Evolutionary conservation across 2,113 vertebrate species (phyloP).

Genomic region (Callipepla squamata): DNA sequence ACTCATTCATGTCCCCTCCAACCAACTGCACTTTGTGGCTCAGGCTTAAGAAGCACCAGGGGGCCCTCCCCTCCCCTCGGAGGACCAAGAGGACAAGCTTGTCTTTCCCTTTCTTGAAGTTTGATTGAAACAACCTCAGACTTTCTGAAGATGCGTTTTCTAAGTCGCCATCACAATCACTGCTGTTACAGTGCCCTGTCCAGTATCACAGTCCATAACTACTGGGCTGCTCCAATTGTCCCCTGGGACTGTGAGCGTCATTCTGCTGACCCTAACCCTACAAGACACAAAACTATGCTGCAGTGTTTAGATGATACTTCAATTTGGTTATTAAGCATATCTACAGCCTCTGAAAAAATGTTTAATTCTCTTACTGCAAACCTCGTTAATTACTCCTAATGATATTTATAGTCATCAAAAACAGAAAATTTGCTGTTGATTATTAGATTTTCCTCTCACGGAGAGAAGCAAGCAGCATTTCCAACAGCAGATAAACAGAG

Average conservation of each 20-base stretch:
- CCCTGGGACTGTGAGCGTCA: neutral
- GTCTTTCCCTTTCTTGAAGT: neutral
- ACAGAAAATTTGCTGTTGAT: neutral
- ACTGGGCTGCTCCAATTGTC: neutral
- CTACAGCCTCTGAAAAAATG: slow-evolving; percentile 12
- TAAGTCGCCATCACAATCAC: neutral
- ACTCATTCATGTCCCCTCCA: accelerated
- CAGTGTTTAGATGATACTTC: neutral
- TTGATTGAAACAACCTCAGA: neutral
- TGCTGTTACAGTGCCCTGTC: neutral
- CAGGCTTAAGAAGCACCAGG: neutral
- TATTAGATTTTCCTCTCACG: neutral
- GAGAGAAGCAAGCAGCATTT: neutral
- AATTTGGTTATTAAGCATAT: neutral
- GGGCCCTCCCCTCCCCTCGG: neutral
- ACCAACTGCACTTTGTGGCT: neutral
- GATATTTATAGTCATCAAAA: neutral
- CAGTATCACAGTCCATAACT: neutral
- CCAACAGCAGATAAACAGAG: neutral
- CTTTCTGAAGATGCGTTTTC: neutral
- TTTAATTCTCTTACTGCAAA: neutral
- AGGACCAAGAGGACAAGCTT: neutral
- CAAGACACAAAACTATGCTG: neutral
- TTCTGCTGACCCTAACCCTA: neutral
- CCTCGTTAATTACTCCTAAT: slow-evolving; percentile 14